phyloP scores from a whole-genome alignment of 2,113 vertebrate genomes.

The Grus americana region DNA sequence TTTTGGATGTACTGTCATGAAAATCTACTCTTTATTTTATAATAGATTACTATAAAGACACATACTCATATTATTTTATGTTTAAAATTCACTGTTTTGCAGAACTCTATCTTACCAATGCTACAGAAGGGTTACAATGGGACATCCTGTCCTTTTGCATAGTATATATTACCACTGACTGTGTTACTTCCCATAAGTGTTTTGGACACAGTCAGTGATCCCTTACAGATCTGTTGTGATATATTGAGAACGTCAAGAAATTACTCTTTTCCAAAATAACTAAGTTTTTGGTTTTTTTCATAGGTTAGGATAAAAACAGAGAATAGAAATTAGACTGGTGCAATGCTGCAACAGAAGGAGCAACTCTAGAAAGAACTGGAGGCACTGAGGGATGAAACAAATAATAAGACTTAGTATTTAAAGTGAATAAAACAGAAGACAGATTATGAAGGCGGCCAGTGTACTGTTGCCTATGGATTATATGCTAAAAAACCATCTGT shows the following conservation, averaged over 20 bases:
- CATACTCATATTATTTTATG: not conserved
- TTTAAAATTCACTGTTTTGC: not conserved
- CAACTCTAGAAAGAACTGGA: not conserved
- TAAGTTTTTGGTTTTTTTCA: not conserved
- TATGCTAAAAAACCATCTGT: not conserved
- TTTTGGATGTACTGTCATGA: not conserved
- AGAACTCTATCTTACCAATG: not conserved
- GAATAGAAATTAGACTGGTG: not conserved
- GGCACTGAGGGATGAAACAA: not conserved
- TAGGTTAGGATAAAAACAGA: not conserved
- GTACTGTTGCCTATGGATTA: not conserved
- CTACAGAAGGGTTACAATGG: not conserved
- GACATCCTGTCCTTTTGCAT: not conserved
- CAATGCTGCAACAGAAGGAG: not conserved
- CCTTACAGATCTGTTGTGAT: not conserved
- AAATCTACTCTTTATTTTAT: not conserved
- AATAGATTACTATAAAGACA: not conserved
- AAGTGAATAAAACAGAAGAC: not conserved
- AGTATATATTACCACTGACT: not conserved
- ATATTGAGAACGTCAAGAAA: not conserved
- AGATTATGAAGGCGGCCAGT: not conserved
- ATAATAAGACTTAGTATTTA: not conserved
- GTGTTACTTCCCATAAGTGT: not conserved
- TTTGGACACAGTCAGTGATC: not conserved
- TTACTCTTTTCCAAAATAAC: not conserved